These are phyloP conservation scores for Mythimna loreyi DNA, from an alignment of 2,888 invertebrate species.

Conservation along the genomic window DNA sequence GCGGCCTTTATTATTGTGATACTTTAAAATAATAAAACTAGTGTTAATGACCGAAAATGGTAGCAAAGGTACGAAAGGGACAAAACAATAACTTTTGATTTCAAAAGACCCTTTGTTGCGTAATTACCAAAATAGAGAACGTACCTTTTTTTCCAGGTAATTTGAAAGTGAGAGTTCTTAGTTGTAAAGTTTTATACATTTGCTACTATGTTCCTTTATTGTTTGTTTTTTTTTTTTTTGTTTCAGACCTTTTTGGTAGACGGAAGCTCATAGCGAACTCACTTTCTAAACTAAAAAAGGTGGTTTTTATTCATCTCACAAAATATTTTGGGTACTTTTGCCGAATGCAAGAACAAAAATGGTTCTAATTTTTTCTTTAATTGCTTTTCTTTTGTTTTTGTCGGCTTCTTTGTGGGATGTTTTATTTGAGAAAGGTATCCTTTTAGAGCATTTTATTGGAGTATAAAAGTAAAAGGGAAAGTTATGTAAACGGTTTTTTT, in stretches of 20 bases:
- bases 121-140: constrained; percentile 59
- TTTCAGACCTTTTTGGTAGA: constrained; percentile 68
- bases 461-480: constrained; percentile 1
- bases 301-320: constrained; percentile 49
- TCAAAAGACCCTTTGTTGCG: constrained; percentile 66
- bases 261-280: constrained; percentile 69
- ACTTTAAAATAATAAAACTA: constrained; percentile 55
- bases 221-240: constrained; percentile 71
- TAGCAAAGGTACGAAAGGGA: constrained; percentile 32
- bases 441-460: constrained; percentile 3
- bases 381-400: constrained; percentile 32
- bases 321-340: constrained; percentile 18
- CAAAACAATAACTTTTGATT: constrained; percentile 58
- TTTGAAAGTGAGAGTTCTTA: constrained; percentile 80
- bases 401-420: constrained; percentile 19
- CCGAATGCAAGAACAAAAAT: constrained; percentile 14
- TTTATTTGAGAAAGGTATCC: background rate
- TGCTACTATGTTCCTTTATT: constrained; percentile 77
- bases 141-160: constrained; percentile 68
- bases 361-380: constrained; percentile 18
- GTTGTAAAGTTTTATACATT: constrained; percentile 71
- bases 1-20: constrained; percentile 39
- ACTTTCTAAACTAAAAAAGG: constrained; percentile 65
- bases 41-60: constrained; percentile 54
- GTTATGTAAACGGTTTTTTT: background rate